phyloP scores from a whole-genome alignment of 2,113 vertebrate species.

The Perccottus glenii region DNA sequence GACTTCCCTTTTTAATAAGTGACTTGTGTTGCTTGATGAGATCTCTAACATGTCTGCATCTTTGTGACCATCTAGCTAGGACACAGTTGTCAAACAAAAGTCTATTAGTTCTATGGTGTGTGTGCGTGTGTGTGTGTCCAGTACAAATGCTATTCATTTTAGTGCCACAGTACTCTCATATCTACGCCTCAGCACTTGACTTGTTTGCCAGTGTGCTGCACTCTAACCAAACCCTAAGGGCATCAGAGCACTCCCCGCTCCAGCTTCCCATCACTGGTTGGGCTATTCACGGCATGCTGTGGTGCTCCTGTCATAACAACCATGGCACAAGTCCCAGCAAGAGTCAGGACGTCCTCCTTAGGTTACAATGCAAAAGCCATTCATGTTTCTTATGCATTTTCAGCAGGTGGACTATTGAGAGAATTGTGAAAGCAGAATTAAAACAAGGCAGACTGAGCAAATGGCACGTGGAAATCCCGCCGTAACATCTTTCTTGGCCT shows the following conservation, averaged over 20 bases:
- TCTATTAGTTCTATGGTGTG: conserved; percentile 6
- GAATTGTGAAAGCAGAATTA: not conserved
- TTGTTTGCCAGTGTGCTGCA: conserved; percentile 30
- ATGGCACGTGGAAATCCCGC: conserved; percentile 33
- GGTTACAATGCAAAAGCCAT: not conserved
- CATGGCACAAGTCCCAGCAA: conserved; percentile 37
- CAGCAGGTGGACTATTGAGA: not conserved
- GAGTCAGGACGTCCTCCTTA: conserved; percentile 36
- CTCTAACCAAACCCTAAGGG: conserved; percentile 15
- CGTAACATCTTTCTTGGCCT: conserved; percentile 42
- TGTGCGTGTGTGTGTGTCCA: not conserved
- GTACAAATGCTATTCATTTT: conserved; percentile 23
- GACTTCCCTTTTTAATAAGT: conserved; percentile 11
- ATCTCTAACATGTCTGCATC: not conserved
- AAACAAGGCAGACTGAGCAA: not conserved
- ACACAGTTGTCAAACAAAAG: conserved; percentile 9
- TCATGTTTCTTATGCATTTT: not conserved
- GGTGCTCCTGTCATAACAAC: conserved; percentile 35
- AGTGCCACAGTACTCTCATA: conserved; percentile 50
- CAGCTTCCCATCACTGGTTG: conserved; percentile 14
- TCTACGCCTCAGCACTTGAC: conserved; percentile 60
- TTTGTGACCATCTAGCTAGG: conserved; percentile 11
- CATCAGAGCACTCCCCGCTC: conserved; percentile 7
- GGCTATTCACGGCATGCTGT: conserved; percentile 40
- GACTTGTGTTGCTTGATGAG: not conserved